Percentiles rank a stretch among this genome's conserved stretches.
Conservation (phyloP, 2,113 vertebrate genomes). For the Blennius ocellaris region DNA sequence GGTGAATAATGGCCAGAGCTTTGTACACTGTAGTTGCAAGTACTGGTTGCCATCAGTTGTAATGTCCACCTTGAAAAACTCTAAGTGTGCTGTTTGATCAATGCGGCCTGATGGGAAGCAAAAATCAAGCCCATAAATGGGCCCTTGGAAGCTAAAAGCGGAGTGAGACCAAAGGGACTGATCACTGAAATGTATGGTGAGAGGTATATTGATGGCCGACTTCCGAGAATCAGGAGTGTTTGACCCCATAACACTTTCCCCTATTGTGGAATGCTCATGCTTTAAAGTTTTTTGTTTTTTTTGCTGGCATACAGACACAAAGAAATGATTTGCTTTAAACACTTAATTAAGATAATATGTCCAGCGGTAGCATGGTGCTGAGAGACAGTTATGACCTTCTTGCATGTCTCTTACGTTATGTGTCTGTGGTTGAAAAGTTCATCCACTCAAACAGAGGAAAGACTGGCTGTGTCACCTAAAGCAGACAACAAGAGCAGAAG, state of each 20-base stretch:
- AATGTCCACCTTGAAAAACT: slow-evolving; percentile 83
- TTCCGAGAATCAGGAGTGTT: slow-evolving; percentile 79
- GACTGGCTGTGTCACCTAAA: slow-evolving; percentile 40
- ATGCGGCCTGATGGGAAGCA: slow-evolving; percentile 82
- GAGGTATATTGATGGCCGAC: slow-evolving; percentile 73
- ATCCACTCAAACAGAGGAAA: slow-evolving; percentile 56
- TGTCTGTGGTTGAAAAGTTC: slow-evolving; percentile 71
- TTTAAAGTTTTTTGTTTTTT: slow-evolving; percentile 8
- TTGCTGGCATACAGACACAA: background rate
- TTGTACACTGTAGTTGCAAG: slow-evolving; percentile 71
- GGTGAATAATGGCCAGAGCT: slow-evolving; percentile 82
- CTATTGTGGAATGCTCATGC: slow-evolving; percentile 30
- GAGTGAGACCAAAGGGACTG: slow-evolving; percentile 74
- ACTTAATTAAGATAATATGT: slow-evolving; percentile 45
- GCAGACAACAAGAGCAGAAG: slow-evolving; percentile 49
- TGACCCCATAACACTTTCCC: slow-evolving; percentile 68
- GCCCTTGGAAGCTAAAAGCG: slow-evolving; percentile 83
- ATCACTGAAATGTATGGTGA: slow-evolving; percentile 74
- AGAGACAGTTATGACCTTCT: slow-evolving; percentile 71
- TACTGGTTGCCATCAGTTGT: slow-evolving; percentile 80
- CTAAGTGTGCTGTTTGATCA: slow-evolving; percentile 83
- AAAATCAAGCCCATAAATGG: slow-evolving; percentile 83
- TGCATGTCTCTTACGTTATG: slow-evolving; percentile 58
- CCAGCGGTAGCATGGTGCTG: slow-evolving; percentile 23
- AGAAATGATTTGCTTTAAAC: slow-evolving; percentile 8